Base-by-base conservation (phyloP, 2,797 vertebrate genomes). In the Sandelia bainsii region DNA sequence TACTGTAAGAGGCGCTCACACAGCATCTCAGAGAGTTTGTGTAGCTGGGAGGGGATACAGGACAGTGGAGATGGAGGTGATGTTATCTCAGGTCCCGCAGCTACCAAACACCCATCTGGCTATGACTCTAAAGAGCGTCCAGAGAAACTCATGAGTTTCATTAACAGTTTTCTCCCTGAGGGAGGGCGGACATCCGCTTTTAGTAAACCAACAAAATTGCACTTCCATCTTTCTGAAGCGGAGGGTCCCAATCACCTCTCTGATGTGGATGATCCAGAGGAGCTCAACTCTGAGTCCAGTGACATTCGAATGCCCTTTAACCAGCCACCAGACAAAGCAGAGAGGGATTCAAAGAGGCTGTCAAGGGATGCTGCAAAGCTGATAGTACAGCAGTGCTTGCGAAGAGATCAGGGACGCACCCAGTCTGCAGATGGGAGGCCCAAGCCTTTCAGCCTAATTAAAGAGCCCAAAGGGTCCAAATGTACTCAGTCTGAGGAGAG, bases 11-110 rank as follows among this genome's bases (percentile, higher is more conserved):
- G 91, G 79, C 92, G 96, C 81, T 95, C 95, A 16, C 96, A 95
- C 58, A 96, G 96, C 60, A 65, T 96, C 87, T 97, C 96, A 13
- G 96, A 97, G 84, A 96, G 96, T 80, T 90, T 97, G 6, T 96
- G 96, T 89, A 94, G 94, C 90, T 96, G 94, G 96, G 95, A 96
- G 62, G 90, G 87, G 34, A 83, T 62, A 0, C 90, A 85, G 77
- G 91, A 92, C 49, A 46, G 50, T 19, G 81, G 79, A 37, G 71
- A 50, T 4, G 89, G 74, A 73, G 78, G 71, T 17, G 81, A 94
- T 45, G 62, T 27, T 77, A 76, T 65, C 84, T 90, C 79, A 52
- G 88, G 74, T 88, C 86, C 86, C 0, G 4, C 14, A 6, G 72
- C 40, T 16, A n/a, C 60, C 0, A 90, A 89, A 58, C 79, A 72